phyloP scores from a whole-genome alignment of 1,140 invertebrate genomes.

The Leptinotarsa defecta region DNA sequence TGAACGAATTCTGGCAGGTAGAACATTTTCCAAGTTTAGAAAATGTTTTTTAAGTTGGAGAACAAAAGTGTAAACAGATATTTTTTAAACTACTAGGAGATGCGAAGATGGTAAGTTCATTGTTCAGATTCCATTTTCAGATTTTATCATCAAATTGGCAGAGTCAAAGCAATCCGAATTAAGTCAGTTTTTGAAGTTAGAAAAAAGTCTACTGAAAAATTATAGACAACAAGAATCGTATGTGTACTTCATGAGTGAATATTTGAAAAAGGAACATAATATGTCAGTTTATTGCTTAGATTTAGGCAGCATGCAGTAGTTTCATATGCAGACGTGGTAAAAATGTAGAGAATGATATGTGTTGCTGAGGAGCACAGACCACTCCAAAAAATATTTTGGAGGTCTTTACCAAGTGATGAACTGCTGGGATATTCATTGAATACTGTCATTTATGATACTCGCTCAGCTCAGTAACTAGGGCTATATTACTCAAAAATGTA shows the following conservation, averaged over 20 bases:
- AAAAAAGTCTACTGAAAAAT: background rate
- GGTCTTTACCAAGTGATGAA: background rate
- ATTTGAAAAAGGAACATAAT: constrained; percentile 15
- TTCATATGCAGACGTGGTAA: background rate
- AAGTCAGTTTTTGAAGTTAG: constrained; percentile 10
- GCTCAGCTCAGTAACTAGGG: constrained; percentile 24
- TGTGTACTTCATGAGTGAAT: background rate
- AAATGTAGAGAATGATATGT: background rate
- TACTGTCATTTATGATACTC: background rate
- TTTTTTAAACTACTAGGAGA: background rate
- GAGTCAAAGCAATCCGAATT: background rate
- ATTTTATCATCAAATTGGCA: background rate
- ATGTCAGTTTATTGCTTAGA: constrained; percentile 3
- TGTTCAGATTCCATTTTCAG: background rate
- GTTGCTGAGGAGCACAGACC: background rate
- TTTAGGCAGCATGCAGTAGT: background rate
- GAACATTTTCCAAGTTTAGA: background rate
- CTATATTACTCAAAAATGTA: constrained; percentile 31
- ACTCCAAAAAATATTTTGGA: background rate
- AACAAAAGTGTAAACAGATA: background rate
- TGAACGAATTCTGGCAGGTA: background rate
- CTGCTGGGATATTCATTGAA: background rate
- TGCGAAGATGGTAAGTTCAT: background rate
- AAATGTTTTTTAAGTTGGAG: background rate
- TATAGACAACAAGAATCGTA: too few species aligned